Evolutionary conservation across 2,113 vertebrate genomes (phyloP), one percentile per base, ranked within the genome.

Genomic region (Stigmatopora nigra): DNA sequence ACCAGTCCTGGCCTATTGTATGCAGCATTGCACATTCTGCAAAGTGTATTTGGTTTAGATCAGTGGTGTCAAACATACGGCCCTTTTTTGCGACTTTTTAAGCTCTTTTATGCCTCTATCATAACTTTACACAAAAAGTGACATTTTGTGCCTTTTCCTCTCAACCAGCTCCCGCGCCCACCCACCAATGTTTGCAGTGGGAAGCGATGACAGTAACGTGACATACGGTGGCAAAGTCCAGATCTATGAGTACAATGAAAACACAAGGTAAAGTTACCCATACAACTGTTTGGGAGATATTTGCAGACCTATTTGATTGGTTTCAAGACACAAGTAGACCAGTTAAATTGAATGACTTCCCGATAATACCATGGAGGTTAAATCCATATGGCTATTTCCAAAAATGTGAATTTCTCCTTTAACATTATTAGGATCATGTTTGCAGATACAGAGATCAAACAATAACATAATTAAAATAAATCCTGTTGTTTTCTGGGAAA

Each of bases 201-300:
- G 97, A 71, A 98, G 97, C 64, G 97, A 99, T 55, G 97, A 99
- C 85, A 92, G 84, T 74, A 96, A 93, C 31, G 91, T 93, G 47
- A 91, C 92, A 3, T 91, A 94, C 59, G 89, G 93, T 69, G 95
- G 96, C 67, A 98, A 98, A 82, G 97, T 98, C 73, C 97, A 98
- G 81, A 94, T 99, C 78, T 98, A 96, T 7, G 97, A 99, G 82
- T 99, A 99, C 78, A 98, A 95, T 0, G 96, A 99, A 88, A 99
- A 98, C 68, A 98, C 94, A 69, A 94, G 97, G 97, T 98, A 35
- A 16, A 80, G 73, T 31, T 31, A 31, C 25, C 25, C 25, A 31
- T 3, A 31, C 25, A 31, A 31, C 25, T 31, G 25, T 31, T 31
- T 31, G 1, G 25, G 25, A 31, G 25, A 2, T 31, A 31, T 31